These are phyloP conservation scores for Apodemus speciosus DNA, from an alignment of 2,113 vertebrate genomes.

Conservation along the genomic window DNA sequence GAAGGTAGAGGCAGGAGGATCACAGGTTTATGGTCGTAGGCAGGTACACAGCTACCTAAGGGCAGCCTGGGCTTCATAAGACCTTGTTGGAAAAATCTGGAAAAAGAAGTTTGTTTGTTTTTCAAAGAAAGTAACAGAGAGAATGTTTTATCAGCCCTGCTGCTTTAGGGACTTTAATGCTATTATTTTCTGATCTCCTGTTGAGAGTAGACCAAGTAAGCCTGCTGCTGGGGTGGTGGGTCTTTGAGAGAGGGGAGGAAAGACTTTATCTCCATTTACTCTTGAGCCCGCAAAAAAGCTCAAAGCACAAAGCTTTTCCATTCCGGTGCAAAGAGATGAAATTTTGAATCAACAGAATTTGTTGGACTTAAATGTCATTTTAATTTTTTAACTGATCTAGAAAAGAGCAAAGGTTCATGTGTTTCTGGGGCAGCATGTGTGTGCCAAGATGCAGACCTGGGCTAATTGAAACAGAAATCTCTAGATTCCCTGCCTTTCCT, in stretches of 20 bases:
- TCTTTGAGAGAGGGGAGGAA: not conserved
- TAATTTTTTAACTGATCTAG: not conserved
- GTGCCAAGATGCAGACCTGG: not conserved
- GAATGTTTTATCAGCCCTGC: not conserved
- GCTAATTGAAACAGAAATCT: constrained; percentile 19
- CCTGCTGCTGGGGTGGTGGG: not conserved
- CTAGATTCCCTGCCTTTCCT: not conserved
- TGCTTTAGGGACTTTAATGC: not conserved
- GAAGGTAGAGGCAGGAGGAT: not conserved
- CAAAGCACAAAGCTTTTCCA: not conserved
- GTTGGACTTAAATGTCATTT: not conserved
- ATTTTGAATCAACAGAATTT: constrained; percentile 44
- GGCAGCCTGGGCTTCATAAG: not conserved
- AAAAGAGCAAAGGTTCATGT: not conserved
- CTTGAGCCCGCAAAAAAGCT: not conserved
- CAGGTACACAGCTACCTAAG: too few relatives aligned
- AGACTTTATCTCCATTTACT: not conserved
- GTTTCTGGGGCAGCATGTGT: not conserved
- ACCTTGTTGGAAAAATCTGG: not conserved
- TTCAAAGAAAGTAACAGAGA: not conserved
- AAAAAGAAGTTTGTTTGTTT: not conserved
- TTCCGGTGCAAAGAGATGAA: not conserved
- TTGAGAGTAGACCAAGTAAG: not conserved
- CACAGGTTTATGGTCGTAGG: not conserved
- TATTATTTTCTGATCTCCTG: not conserved